phyloP scores from a whole-genome alignment of 2,113 vertebrate species.

The Hypanus sabinus region DNA sequence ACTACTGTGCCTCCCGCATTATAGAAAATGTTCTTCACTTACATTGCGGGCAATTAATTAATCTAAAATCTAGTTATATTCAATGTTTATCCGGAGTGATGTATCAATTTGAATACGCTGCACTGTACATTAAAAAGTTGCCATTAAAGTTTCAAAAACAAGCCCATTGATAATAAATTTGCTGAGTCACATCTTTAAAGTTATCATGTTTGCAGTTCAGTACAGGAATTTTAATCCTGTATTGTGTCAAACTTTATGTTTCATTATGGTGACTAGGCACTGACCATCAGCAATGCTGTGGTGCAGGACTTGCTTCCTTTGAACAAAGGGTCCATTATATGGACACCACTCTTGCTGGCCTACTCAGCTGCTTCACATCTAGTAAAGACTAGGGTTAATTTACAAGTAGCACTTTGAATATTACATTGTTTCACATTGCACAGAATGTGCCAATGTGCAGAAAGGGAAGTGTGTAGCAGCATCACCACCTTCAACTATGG shows the following conservation, averaged over 20 bases:
- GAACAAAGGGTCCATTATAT: not conserved
- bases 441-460: not conserved
- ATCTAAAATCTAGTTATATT: not conserved
- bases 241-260: not conserved
- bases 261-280: not conserved
- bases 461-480: not conserved
- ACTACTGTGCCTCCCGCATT: not conserved
- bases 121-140: not conserved
- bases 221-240: not conserved
- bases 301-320: not conserved
- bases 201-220: not conserved
- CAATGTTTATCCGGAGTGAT: not conserved
- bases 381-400: not conserved
- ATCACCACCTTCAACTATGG: not conserved
- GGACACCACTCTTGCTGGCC: not conserved
- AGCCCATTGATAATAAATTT: not conserved
- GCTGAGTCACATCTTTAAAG: not conserved
- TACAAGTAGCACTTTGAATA: not conserved
- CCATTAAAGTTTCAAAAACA: not conserved
- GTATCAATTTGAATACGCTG: not conserved
- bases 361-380: not conserved
- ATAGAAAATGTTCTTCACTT: not conserved
- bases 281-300: not conserved
- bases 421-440: not conserved
- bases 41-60: not conserved